Evolutionary conservation across 2,888 invertebrate genomes (phyloP), one percentile per base, ranked within the genome.

Genomic region (Alsophila aescularia): DNA sequence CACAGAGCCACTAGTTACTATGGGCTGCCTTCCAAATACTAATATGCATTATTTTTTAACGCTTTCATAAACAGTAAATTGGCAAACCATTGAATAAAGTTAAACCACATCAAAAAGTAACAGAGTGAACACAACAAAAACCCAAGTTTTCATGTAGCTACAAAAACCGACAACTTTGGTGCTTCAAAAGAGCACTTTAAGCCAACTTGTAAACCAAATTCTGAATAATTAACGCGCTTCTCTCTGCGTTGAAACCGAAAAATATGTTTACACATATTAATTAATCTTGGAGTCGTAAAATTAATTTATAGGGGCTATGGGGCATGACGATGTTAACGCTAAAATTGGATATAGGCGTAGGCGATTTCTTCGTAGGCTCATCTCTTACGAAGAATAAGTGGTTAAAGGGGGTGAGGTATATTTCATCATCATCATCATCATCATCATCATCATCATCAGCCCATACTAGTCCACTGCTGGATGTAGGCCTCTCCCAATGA

Each of bases 201-300:
- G 58, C 51, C 45, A 54, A 59, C 62, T 58, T 62, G 59, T 62
- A 64, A 69, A 67, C 52, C 70, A 72, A 71, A 72, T 69, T 67
- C 67, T 72, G 68, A 69, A 67, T 66, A 68, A 65, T 72, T 72
- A 68, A 73, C 55, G 59, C 50, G 24, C 24, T 18, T 18, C 31
- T 27, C 50, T 24, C 58, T 58, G 58, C 62, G 50, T 18, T 39
- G 50, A 54, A 55, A 67, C 57, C 70, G 62, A 64, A 73, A 64
- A 64, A 69, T 56, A 44, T 58, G 54, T 55, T 58, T 62, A 66
- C 72, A 72, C 70, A 72, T 72, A 75, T 78, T 79, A 77, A 81
- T 79, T 78, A 82, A 78, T 75, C 65, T 69, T 51, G 66, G 62
- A 57, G 67, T 72, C 67, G 68, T 70, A 71, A 72, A 77, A 80